Percentiles rank a stretch among this genome's conserved stretches.
Conservation (phyloP, 2,113 vertebrate genomes). For the Sitta europaea region DNA sequence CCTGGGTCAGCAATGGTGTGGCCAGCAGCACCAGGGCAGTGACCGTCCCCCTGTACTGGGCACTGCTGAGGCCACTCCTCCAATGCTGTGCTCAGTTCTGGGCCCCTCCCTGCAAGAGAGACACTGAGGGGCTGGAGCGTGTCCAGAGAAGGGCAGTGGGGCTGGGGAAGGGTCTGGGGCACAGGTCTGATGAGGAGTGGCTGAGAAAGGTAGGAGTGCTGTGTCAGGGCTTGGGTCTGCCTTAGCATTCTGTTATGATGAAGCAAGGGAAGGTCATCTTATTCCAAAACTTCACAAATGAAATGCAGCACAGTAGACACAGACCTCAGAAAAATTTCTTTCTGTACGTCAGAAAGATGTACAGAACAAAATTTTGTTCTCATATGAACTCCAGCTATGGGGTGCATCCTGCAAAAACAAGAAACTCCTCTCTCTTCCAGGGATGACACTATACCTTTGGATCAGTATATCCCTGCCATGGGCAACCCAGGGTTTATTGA, state of each 20-base stretch:
- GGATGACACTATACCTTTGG: not conserved
- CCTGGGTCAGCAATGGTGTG: not conserved
- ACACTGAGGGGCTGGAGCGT: accelerated
- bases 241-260: too few species aligned
- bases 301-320: not conserved
- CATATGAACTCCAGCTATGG: not conserved
- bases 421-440: not conserved
- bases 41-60: accelerated
- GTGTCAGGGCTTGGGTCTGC: not conserved
- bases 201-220: too few species aligned
- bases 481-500: not conserved
- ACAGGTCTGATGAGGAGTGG: accelerated
- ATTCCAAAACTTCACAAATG: not conserved
- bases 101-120: not conserved
- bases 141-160: not conserved
- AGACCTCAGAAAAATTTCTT: not conserved
- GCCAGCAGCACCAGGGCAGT: not conserved
- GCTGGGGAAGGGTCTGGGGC: not conserved
- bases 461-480: not conserved
- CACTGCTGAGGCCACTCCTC: not conserved
- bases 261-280: not conserved
- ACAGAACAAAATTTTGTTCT: too few species aligned
- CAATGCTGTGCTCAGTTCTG: accelerated
- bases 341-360: too few species aligned
- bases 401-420: not conserved